phyloP scores from a whole-genome alignment of 2,888 invertebrate genomes.

The Phalangium opilio region DNA sequence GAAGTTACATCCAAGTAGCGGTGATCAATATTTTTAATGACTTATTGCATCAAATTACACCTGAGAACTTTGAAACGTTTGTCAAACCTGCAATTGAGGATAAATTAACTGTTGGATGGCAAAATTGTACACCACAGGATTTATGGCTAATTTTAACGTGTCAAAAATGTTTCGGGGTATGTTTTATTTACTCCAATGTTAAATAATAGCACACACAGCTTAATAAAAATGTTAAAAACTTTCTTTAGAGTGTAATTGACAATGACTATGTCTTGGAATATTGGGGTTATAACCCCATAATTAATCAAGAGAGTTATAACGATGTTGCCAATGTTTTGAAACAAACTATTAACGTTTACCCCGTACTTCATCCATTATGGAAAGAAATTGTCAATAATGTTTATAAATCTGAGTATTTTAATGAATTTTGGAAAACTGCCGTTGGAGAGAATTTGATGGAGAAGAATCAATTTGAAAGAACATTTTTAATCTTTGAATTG shows the following conservation, averaged over 20 bases:
- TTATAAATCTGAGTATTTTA: conserved; percentile 6
- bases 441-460: conserved; percentile 16
- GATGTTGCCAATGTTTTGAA: conserved; percentile 6
- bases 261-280: conserved; percentile 4
- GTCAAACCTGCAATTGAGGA: conserved; percentile 8
- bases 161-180: conserved; percentile 9
- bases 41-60: conserved; percentile 35
- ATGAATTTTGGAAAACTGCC: conserved; percentile 12
- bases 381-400: conserved; percentile 5
- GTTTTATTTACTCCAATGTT: not conserved
- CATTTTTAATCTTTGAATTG: conserved; percentile 17
- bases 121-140: conserved; percentile 6
- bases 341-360: conserved; percentile 14
- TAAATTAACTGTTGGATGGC: conserved; percentile 5
- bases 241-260: not conserved
- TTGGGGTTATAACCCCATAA: conserved; percentile 5
- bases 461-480: conserved; percentile 10
- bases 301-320: conserved; percentile 6
- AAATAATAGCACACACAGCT: too few relatives aligned
- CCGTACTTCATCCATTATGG: conserved; percentile 15
- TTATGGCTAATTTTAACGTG: conserved; percentile 10
- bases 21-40: conserved; percentile 46
- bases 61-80: conserved; percentile 6
- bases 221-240: too few relatives aligned
- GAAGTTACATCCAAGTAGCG: conserved; percentile 45